A percentile compares a stretch with the other conserved stretches of the same genome.
Evolutionary conservation across 64 coral and sea anemone genomes (phyloP).

Genomic region (Acropora yongei): DNA sequence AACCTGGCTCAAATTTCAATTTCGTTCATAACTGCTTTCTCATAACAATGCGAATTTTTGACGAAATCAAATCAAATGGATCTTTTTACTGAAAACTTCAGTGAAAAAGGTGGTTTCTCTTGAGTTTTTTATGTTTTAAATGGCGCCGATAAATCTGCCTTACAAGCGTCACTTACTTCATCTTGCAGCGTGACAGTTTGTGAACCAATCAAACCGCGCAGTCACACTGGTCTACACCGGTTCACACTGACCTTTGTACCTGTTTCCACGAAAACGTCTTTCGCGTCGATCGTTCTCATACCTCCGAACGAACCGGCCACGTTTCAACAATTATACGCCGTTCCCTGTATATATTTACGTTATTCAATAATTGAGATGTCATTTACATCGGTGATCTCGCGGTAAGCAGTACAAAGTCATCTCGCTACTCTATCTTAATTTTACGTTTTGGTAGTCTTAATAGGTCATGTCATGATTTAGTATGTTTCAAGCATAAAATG

Average conservation of each 20-base stretch:
- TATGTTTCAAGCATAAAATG: neutral
- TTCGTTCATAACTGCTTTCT: no score
- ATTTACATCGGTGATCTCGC: slow-evolving; percentile 83
- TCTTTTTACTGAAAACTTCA: no score
- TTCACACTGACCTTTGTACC: slow-evolving; percentile 42
- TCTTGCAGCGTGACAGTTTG: neutral
- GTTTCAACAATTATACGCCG: slow-evolving; percentile 26
- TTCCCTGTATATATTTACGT: slow-evolving; percentile 64
- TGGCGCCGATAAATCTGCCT: no score
- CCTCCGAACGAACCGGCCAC: neutral
- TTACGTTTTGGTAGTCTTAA: neutral
- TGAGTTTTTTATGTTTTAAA: no score
- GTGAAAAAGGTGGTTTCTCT: no score
- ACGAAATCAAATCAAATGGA: no score
- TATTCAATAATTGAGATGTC: slow-evolving; percentile 54
- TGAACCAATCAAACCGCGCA: slow-evolving; percentile 23
- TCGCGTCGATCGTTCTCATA: slow-evolving; percentile 17
- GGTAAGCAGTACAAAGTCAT: slow-evolving; percentile 43
- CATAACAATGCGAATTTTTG: no score
- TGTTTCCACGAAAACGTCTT: slow-evolving; percentile 3
- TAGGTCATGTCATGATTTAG: neutral
- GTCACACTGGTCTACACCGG: neutral
- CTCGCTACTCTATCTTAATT: neutral
- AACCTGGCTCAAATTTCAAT: no score
- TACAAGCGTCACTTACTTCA: neutral